Conservation (phyloP, 2,888 invertebrate species). For the Polydrusus tereticollis region DNA sequence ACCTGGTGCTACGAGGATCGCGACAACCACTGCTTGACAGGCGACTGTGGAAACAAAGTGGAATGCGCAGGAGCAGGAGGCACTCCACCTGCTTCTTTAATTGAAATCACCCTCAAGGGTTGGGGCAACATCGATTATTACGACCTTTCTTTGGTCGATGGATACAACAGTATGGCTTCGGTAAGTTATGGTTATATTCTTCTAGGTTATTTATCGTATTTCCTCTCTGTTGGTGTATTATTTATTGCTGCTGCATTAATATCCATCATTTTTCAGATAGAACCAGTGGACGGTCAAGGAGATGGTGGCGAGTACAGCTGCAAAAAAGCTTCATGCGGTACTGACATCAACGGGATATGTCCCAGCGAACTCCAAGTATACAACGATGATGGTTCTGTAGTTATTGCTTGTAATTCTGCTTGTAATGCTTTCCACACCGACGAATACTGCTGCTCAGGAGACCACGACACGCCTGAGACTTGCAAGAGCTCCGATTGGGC, state of each 20-base stretch:
- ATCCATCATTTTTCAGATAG: conserved; percentile 55
- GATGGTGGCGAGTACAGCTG: conserved; percentile 64
- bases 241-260: no score
- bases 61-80: conserved; percentile 68
- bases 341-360: conserved; percentile 63
- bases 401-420: conserved; percentile 67
- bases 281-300: conserved; percentile 57
- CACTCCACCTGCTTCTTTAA: conserved; percentile 65
- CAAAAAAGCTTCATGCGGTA: conserved; percentile 60
- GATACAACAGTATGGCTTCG: conserved; percentile 65
- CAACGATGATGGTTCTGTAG: conserved; percentile 55
- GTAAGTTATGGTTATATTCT: conserved; percentile 53
- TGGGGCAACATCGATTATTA: conserved; percentile 66
- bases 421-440: conserved; percentile 68
- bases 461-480: conserved; percentile 63
- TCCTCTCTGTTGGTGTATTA: no score
- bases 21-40: conserved; percentile 62
- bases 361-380: conserved; percentile 61
- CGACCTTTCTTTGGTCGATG: conserved; percentile 69
- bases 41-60: conserved; percentile 65
- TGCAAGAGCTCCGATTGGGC: conserved; percentile 64
- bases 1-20: conserved; percentile 63
- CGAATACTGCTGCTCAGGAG: conserved; percentile 68
- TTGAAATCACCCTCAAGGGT: conserved; percentile 66
- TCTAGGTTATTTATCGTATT: no score